phyloP scores from a whole-genome alignment of 2,113 vertebrate species.

The Copsychus sechellarum region DNA sequence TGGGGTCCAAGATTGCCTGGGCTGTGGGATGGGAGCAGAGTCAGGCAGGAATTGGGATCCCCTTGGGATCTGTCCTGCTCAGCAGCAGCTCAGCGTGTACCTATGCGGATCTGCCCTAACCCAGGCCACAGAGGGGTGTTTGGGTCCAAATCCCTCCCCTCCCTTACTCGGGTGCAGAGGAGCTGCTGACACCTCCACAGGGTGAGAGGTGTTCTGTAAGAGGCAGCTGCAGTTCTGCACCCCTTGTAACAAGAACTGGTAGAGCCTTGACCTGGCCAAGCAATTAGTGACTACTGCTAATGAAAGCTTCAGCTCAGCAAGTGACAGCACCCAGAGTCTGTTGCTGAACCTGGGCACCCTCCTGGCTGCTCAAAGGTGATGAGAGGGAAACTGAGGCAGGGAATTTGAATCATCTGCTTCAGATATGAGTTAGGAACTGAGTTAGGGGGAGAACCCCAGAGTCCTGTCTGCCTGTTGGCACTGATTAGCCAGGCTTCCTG shows the following conservation, averaged over 20 bases:
- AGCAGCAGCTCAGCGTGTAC: not conserved
- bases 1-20: not conserved
- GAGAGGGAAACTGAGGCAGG: not conserved
- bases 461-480: not conserved
- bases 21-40: not conserved
- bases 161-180: not conserved
- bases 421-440: not conserved
- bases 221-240: not conserved
- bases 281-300: not conserved
- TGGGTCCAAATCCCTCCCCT: not conserved
- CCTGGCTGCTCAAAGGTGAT: not conserved
- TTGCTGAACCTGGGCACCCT: not conserved
- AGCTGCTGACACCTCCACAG: not conserved
- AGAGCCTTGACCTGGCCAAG: not conserved
- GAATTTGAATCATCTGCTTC: not conserved
- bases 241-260: not conserved
- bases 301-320: not conserved
- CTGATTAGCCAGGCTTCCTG: not conserved
- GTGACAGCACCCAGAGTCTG: not conserved
- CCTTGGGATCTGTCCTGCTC: not conserved
- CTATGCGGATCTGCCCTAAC: rapidly evolving
- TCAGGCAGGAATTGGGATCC: not conserved
- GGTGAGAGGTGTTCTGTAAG: not conserved
- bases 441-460: not conserved
- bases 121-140: not conserved